A percentile compares a stretch with the other conserved stretches of the same genome.
Evolutionary conservation across 2,113 vertebrate species (phyloP).

Genomic region (Chaenogobius annularis): DNA sequence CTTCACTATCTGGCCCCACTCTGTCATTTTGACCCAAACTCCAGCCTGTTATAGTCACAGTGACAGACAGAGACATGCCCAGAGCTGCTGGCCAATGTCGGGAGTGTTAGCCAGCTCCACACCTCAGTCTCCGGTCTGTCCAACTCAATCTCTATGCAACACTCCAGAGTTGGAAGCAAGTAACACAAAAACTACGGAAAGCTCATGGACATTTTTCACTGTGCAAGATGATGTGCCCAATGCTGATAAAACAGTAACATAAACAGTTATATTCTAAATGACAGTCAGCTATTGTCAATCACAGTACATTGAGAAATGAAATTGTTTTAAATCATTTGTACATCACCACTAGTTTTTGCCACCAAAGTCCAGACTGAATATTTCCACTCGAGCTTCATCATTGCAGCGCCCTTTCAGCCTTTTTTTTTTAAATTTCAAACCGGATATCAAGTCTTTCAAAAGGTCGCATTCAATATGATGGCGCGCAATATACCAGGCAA

Average conservation of each 20-base stretch:
- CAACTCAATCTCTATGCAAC: neutral
- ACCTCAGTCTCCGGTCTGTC: neutral
- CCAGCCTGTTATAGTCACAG: neutral
- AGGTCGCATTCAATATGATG: neutral
- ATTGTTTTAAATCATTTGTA: no score
- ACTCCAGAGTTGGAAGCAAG: neutral
- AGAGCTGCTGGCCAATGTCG: neutral
- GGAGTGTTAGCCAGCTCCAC: neutral
- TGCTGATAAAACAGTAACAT: no score
- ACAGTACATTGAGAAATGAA: no score
- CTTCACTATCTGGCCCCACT: neutral
- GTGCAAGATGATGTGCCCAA: no score
- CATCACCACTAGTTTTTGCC: no score
- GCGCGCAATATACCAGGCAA: neutral
- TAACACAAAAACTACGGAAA: neutral
- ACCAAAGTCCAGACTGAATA: no score
- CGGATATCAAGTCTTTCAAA: neutral
- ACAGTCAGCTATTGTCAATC: no score
- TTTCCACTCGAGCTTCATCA: neutral
- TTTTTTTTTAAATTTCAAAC: neutral
- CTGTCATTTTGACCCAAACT: neutral
- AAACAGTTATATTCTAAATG: no score
- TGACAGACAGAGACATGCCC: neutral
- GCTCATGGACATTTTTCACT: no score
- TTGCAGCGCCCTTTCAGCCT: neutral